Base-by-base conservation (phyloP, 2,888 invertebrate species). In the Eulithis prunata region DNA sequence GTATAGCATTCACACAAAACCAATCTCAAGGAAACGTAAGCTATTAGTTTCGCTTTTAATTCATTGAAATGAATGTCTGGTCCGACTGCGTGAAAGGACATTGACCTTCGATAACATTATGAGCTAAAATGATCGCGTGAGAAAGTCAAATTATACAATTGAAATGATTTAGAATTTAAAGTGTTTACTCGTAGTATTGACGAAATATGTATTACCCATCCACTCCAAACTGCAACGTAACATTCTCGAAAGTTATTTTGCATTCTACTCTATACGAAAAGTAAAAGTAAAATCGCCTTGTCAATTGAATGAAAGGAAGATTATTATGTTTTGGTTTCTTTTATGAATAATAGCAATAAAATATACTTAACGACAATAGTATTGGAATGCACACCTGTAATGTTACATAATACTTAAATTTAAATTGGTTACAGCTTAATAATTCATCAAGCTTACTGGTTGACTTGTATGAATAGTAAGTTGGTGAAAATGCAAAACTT, bases 81-180 rank as follows among this genome's bases (percentile, higher is more conserved):
- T 32, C 28, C 36, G 38, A 46, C 54, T 28, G 38, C 14, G 36
- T 47, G 71, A 76, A 77, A 70, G 76, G 77, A 78, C 80, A 81
- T 79, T 85, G 83, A 82, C 84, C 86, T 85, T 85, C 76, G 66
- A 71, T 73, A 75, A 75, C 28, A 57, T 46, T 57, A 52, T 64
- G 70, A 71, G 73, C 74, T 66, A 67, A 72, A 76, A 75, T 65
- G 73, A 76, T 76, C 54, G 72, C 75, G 74, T 78, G 80, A 73
- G 81, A 83, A 83, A 84, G 80, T 79, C 71, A 73, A 77, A 75
- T 73, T 64, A 60, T 68, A 72, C 62, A 53, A 52, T 62, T 59
- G 46, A n/a, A 54, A 38, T 38, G 8, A 14, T 47, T 14, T 14
- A 14, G 47, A 47, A 47, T 47, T 41, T 41, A 10, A 54, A 58